phyloP scores from a whole-genome alignment of 2,797 vertebrate genomes.

The Gephyroberyx darwinii region DNA sequence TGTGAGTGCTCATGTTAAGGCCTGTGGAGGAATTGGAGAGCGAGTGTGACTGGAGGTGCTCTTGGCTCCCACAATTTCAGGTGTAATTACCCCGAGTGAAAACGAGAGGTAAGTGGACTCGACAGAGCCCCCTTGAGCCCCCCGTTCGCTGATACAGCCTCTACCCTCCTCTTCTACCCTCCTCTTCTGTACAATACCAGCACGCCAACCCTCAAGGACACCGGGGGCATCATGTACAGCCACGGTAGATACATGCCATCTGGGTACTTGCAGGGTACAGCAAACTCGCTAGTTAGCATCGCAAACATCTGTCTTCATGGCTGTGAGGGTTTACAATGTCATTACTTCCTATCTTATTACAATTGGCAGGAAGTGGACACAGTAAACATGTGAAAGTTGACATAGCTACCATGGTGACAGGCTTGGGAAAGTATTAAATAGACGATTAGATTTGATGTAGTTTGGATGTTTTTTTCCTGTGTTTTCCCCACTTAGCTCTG shows the following conservation, averaged over 20 bases:
- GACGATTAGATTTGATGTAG: not conserved
- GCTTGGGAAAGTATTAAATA: not conserved
- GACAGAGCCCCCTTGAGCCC: constrained; percentile 54
- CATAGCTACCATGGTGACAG: not conserved
- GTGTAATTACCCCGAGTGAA: constrained; percentile 76
- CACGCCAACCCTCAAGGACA: not conserved
- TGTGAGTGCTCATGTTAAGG: constrained; percentile 18
- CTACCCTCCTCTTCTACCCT: not conserved
- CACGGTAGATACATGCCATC: constrained; percentile 1
- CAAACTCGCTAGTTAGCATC: constrained; percentile 1
- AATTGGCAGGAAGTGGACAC: not conserved
- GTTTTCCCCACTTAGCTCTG: no score
- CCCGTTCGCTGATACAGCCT: constrained; percentile 39
- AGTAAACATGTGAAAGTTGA: not conserved
- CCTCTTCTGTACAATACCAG: constrained; percentile 18
- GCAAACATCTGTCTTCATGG: not conserved
- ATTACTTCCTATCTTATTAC: not conserved
- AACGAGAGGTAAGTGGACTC: constrained; percentile 69
- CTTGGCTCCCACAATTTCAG: constrained; percentile 68
- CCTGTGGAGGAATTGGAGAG: constrained; percentile 56
- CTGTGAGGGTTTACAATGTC: not conserved
- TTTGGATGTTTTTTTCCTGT: no score
- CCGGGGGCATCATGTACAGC: constrained; percentile 28
- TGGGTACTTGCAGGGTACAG: not conserved
- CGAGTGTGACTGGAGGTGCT: constrained; percentile 50